A percentile compares a stretch with the other conserved stretches of the same genome.
phyloP scores from a whole-genome alignment of 1,140 invertebrate species.

The Andricus grossulariae region DNA sequence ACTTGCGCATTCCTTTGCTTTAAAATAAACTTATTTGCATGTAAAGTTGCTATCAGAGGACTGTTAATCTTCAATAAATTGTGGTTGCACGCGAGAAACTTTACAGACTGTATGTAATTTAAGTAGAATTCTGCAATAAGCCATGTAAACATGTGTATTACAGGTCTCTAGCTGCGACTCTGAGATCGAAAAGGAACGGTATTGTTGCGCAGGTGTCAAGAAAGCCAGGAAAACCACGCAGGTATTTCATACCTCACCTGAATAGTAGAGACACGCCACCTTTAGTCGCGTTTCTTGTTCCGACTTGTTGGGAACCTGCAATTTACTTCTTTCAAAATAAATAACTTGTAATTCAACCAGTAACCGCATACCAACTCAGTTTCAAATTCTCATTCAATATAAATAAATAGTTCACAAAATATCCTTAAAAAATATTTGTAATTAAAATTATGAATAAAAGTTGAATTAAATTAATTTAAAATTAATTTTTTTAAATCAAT shows the following conservation, averaged over 20 bases:
- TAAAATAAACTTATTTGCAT: conserved; percentile 1
- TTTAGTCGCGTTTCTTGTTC: conserved; percentile 15
- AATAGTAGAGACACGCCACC: background rate
- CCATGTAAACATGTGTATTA: conserved; percentile 18
- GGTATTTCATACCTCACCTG: conserved; percentile 2
- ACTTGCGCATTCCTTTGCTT: background rate
- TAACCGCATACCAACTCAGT: too few relatives aligned
- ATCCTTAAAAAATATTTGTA: background rate
- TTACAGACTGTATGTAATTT: background rate
- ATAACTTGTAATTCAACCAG: background rate
- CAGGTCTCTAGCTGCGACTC: background rate
- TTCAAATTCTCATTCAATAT: too few relatives aligned
- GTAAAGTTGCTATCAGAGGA: background rate
- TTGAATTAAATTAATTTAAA: too few relatives aligned
- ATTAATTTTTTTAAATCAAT: too few relatives aligned
- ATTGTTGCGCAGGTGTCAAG: conserved; percentile 19
- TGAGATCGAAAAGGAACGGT: conserved; percentile 2
- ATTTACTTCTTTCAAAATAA: background rate
- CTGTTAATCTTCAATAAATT: too few relatives aligned
- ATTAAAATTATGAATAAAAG: background rate
- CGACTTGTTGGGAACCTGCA: background rate
- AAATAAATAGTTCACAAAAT: too few relatives aligned
- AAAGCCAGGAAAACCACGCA: background rate
- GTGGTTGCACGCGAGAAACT: background rate
- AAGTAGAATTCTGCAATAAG: background rate